phyloP scores from a whole-genome alignment of 2,888 invertebrate genomes.

The Netelia melanura region DNA sequence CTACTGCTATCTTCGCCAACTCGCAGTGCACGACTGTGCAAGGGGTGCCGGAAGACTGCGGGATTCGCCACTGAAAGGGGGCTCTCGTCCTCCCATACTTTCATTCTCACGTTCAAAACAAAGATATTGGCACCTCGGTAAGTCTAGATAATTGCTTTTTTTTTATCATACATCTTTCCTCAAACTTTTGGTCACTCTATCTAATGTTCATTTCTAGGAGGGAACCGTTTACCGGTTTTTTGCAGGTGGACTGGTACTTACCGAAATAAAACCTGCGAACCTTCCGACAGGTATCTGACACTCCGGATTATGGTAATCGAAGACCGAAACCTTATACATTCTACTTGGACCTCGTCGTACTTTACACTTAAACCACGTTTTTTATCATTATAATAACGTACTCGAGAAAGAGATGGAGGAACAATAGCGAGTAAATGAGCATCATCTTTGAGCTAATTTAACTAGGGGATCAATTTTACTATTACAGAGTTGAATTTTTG shows the following conservation, averaged over 20 bases:
- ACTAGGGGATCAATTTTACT: background rate
- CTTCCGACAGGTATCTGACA: conserved; percentile 64
- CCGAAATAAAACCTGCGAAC: conserved; percentile 49
- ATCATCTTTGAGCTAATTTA: background rate
- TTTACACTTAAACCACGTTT: conserved; percentile 35
- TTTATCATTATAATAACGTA: conserved; percentile 36
- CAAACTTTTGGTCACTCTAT: background rate
- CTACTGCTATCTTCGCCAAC: conserved; percentile 66
- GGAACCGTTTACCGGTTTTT: background rate
- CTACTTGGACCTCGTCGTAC: conserved; percentile 56
- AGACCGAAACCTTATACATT: conserved; percentile 80
- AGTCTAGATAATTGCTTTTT: background rate
- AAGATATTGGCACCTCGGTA: background rate
- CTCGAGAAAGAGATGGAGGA: background rate
- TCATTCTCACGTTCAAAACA: conserved; percentile 1
- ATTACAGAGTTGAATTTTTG: background rate
- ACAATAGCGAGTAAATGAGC: background rate
- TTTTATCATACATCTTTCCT: background rate
- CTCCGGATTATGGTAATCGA: conserved; percentile 77
- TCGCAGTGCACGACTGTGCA: conserved; percentile 67
- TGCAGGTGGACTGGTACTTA: background rate
- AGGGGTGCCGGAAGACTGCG: conserved; percentile 54
- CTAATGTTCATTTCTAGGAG: background rate
- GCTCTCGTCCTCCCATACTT: conserved; percentile 33
- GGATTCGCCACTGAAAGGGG: conserved; percentile 48